A percentile compares a stretch with the other conserved stretches of the same genome.
phyloP scores from a whole-genome alignment of 1,140 invertebrate genomes.

The Bombus consobrinus region DNA sequence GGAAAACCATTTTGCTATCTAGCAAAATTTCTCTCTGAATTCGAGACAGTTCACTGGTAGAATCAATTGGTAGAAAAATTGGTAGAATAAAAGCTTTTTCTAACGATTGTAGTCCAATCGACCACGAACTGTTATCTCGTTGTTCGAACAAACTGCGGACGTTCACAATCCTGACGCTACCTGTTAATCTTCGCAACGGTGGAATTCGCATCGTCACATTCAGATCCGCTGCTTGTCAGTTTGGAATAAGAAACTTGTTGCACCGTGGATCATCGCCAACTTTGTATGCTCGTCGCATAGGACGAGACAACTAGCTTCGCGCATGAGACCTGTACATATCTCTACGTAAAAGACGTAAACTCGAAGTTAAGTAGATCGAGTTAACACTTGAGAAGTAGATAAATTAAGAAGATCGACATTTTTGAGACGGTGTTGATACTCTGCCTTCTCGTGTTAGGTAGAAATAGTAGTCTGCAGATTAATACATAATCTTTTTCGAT shows the following conservation, averaged over 20 bases:
- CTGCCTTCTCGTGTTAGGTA: too few relatives aligned
- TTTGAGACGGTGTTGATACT: too few relatives aligned
- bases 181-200: constrained; percentile 69
- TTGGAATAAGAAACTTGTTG: constrained; percentile 81
- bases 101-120: not conserved
- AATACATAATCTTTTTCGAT: too few relatives aligned
- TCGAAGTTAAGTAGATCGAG: not conserved
- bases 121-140: not conserved
- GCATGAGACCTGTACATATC: not conserved
- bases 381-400: not conserved
- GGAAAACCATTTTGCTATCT: too few relatives aligned
- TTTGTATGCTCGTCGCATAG: constrained; percentile 43
- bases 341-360: not conserved
- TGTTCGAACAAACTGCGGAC: not conserved
- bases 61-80: not conserved
- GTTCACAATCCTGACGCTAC: constrained; percentile 54
- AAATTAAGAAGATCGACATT: too few relatives aligned
- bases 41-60: not conserved
- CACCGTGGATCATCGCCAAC: constrained; percentile 77
- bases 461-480: too few relatives aligned
- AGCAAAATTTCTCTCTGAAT: too few relatives aligned
- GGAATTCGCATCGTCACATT: constrained; percentile 72
- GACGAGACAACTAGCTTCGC: not conserved
- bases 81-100: not conserved
- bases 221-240: constrained; percentile 47